Evolutionary conservation across 2,113 vertebrate genomes (phyloP), one percentile per base, ranked within the genome.

Genomic region (Myrmecophaga tridactyla): DNA sequence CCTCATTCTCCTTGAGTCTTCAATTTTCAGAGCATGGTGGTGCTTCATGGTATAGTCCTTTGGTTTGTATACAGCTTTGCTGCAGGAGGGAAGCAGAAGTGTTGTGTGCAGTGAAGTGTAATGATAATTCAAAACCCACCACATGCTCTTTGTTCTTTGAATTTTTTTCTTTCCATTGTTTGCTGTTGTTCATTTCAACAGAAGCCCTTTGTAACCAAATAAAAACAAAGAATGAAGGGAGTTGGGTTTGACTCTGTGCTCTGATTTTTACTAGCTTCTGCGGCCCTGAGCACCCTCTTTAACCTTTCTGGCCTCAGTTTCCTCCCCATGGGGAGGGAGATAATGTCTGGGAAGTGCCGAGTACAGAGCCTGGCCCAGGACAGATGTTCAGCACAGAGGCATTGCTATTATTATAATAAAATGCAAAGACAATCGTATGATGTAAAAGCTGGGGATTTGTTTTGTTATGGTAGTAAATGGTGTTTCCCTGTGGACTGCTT

Each of bases 391-490:
- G 6, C 70, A 58, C 77, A 56, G 88, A 92, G 82, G 88, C 83
- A 27, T 67, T 78, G 15, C 53, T 90, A 39, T 84, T 94, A 92
- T 85, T 76, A 84, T 91, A 82, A 73, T 87, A 77, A 93, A 96
- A 95, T 81, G 65, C 65, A 89, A 78, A 94, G 75, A 87, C 0
- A 0, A 86, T 86, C 69, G 65, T 58, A 76, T 12, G 51, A 89
- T 91, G 63, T 84, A 86, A 95, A 84, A 93, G 56, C 63, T 87
- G 83, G 69, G 90, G 86, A 78, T 92, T 90, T 92, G 73, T 96
- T 95, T 96, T 92, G 83, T 97, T 81, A 58, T 36, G 29, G n/a
- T 77, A 89, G 88, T 96, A 96, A 97, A 97, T 82, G 95, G 3
- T 89, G 77, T 90, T 97, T 97, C 85, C 97, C 69, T 89, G 6